phyloP scores from a whole-genome alignment of 2,113 vertebrate species.

The Eclectus roratus region DNA sequence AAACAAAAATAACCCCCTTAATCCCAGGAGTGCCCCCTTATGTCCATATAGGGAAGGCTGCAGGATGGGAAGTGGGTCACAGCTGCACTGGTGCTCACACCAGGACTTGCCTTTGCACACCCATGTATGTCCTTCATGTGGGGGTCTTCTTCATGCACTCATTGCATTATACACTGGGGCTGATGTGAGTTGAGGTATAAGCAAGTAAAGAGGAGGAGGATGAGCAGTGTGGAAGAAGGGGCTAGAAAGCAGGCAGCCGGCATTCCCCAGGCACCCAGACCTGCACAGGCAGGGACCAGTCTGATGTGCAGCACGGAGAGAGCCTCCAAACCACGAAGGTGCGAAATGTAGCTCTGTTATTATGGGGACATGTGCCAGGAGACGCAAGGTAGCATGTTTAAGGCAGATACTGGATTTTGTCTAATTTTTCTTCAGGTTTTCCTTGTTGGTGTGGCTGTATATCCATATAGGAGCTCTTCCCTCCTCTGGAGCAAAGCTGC shows the following conservation, averaged over 20 bases:
- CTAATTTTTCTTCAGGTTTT: not conserved
- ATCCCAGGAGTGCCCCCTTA: not conserved
- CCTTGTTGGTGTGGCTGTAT: not conserved
- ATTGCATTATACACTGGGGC: not conserved
- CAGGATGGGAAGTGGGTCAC: not conserved
- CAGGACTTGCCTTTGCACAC: not conserved
- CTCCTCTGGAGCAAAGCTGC: not conserved
- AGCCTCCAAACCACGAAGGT: not conserved
- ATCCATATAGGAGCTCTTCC: fast-evolving
- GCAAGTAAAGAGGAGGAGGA: not conserved
- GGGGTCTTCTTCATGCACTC: not conserved
- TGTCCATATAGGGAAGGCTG: not conserved
- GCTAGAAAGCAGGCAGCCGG: not conserved
- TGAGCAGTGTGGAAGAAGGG: not conserved
- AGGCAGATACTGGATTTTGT: not conserved
- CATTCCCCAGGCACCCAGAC: not conserved
- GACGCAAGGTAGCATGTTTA: not conserved
- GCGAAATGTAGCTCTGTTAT: not conserved
- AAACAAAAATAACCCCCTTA: not conserved
- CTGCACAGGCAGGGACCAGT: fast-evolving
- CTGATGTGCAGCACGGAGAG: fast-evolving
- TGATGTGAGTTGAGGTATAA: not conserved
- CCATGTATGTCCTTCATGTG: not conserved
- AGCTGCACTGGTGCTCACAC: not conserved
- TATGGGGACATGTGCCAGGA: not conserved